Conservation (phyloP, 2,888 invertebrate species). For the Pantelozetes paolii region DNA sequence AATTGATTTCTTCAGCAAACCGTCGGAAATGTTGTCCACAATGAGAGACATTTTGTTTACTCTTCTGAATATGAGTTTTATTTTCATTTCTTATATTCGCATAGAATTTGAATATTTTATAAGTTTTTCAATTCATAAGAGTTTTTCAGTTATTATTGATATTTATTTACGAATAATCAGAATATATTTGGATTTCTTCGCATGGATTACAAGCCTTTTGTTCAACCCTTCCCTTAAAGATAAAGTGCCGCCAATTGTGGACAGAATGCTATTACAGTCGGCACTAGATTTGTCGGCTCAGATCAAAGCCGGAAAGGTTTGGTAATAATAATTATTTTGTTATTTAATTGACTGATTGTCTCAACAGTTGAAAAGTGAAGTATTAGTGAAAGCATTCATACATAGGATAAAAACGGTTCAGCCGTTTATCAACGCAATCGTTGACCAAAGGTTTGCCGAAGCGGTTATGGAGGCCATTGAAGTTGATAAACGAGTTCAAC, state of each 20-base stretch:
- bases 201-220: background rate
- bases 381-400: constrained; percentile 68
- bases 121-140: background rate
- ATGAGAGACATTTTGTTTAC: background rate
- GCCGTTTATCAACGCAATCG: constrained; percentile 72
- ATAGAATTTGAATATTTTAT: background rate
- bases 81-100: background rate
- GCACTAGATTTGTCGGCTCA: constrained; percentile 52
- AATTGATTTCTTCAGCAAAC: no score
- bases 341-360: background rate
- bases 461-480: constrained; percentile 71
- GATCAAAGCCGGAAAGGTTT: constrained; percentile 53
- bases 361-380: constrained; percentile 60
- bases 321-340: background rate
- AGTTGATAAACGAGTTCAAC: constrained; percentile 65
- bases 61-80: background rate
- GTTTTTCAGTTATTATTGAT: background rate
- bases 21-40: constrained; percentile 8
- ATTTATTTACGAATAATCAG: background rate
- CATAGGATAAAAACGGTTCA: constrained; percentile 74
- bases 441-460: constrained; percentile 70
- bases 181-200: background rate
- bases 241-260: constrained; percentile 50
- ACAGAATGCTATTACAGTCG: constrained; percentile 52
- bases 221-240: background rate